Base-by-base conservation (phyloP, 2,797 vertebrate species). In the Phoeniculus purpureus region DNA sequence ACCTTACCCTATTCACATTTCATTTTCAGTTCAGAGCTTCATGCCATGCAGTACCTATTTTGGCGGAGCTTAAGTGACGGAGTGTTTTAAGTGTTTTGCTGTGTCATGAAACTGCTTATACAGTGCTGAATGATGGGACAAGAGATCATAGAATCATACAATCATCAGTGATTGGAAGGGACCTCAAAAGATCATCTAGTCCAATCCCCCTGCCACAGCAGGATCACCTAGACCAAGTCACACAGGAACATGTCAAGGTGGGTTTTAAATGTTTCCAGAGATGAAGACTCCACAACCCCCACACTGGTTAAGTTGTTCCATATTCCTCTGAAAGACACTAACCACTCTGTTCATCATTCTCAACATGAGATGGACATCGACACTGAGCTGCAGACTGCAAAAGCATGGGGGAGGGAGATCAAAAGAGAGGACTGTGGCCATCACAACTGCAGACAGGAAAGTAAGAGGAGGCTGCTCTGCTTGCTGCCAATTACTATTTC, bases 1-100 rank as follows among this genome's bases (percentile, higher is more conserved):
- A 6, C 29, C 54, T 91, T 74, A 16, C 50, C 79, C 43, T 78
- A 13, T 40, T 80, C 55, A n/a, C 43, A 13, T 55, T 87, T 67
- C 7, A 51, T 87, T 87, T 93, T 87, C 59, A 66, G 55, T 58
- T 80, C 45, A 29, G 31, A 20, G 50, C 76, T 94, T 87, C 66
- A 32, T 89, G 51, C 72, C 15, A 0, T 64, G 21, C 60, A 60
- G 7, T 65, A 85, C 68, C 59, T 43, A 27, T 60, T 80, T 78
- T 58, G 72, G 29, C 62, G 86, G 77, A 76, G 55, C 1, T 1
- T 68, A 51, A 48, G 64, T 76, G 67, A 16, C 21, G 59, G 67
- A 31, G 37, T 62, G 34, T n/a, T 73, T 48, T 88, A 29, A 18
- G 37, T 37, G 37, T 37, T 79, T 67, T 1, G 1, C 4, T 31